Conservation (phyloP, 2,113 vertebrate species). For the Carettochelys insculpta region DNA sequence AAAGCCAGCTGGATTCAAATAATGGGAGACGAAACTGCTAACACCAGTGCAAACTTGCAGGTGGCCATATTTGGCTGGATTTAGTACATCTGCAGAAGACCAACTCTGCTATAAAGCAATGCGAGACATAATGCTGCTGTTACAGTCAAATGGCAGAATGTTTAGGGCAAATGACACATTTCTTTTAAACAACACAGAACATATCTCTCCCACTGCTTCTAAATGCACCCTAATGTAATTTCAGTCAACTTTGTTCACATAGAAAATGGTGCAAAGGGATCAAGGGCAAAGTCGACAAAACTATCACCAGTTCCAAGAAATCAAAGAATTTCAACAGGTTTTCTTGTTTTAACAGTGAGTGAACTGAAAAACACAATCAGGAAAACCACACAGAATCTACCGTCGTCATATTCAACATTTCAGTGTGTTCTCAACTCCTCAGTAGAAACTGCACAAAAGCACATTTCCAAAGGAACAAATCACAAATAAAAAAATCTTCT, state of each 20-base stretch:
- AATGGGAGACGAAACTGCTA: slow-evolving; percentile 71
- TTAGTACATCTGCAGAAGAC: not conserved
- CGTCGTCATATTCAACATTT: accelerated
- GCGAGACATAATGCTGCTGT: not conserved
- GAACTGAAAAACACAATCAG: accelerated
- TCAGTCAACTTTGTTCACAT: no score
- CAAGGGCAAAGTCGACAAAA: accelerated
- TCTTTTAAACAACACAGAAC: accelerated
- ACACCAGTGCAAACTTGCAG: slow-evolving; percentile 73
- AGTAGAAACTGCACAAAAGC: accelerated
- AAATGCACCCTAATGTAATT: accelerated
- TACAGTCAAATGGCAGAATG: not conserved
- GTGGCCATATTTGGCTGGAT: slow-evolving; percentile 67
- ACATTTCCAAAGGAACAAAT: not conserved
- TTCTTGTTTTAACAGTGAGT: accelerated
- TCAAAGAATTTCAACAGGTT: accelerated
- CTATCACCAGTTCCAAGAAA: accelerated
- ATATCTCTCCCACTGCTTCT: not conserved
- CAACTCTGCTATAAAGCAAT: not conserved
- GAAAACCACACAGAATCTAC: not conserved
- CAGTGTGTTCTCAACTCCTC: not conserved
- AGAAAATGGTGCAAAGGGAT: not conserved
- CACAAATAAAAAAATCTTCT: accelerated
- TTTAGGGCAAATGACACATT: accelerated
- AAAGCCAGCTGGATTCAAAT: slow-evolving; percentile 72